These are phyloP conservation scores for Falco punctatus DNA, from an alignment of 2,113 vertebrate species.

Conservation along the genomic window DNA sequence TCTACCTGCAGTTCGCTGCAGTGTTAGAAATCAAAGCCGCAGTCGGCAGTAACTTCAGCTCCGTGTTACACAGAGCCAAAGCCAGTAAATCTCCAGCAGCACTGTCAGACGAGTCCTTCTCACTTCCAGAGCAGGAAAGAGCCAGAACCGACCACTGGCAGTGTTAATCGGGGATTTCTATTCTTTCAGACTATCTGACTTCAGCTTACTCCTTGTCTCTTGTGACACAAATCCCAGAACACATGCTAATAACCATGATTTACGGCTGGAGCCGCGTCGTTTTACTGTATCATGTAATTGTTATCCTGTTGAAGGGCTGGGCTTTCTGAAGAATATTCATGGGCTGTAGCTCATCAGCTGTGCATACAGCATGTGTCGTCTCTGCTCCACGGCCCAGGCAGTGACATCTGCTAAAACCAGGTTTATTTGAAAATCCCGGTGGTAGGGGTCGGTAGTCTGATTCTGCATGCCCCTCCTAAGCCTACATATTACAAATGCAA, in stretches of 20 bases:
- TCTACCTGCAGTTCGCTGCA: neutral
- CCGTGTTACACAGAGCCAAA: neutral
- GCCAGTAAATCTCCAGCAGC: neutral
- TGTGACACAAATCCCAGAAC: neutral
- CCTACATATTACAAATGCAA: accelerated
- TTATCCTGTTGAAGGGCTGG: neutral
- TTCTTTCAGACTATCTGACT: neutral
- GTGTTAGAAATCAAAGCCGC: constrained; percentile 40
- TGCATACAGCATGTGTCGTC: neutral
- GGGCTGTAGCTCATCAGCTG: neutral
- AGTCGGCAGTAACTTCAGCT: neutral
- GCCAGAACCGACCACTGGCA: neutral
- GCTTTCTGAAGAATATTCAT: neutral
- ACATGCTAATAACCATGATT: neutral
- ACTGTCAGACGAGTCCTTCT: neutral
- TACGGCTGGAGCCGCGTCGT: neutral
- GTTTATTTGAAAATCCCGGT: neutral
- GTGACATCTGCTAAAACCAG: neutral
- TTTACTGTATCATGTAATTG: neutral
- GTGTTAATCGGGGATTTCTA: neutral
- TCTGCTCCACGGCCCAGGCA: neutral
- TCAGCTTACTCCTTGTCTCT: neutral
- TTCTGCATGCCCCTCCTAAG: neutral
- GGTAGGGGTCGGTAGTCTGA: neutral
- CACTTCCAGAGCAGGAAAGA: neutral